A percentile compares a stretch with the other conserved stretches of the same genome.
These are phyloP conservation scores for Gastrophysa polygoni DNA, from an alignment of 2,888 invertebrate genomes.

Conservation along the genomic window DNA sequence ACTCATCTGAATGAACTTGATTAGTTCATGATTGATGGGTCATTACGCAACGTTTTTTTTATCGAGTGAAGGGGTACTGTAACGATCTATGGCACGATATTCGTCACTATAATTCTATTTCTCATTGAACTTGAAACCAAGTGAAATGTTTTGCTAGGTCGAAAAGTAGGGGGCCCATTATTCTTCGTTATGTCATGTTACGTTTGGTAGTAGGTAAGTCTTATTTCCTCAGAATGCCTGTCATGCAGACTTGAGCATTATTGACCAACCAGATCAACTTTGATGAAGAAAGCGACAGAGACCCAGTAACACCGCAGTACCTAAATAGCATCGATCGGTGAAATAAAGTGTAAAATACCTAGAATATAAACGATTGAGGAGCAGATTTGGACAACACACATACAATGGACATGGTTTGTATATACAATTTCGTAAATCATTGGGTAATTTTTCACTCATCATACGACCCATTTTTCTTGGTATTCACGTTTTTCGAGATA, in stretches of 20 bases:
- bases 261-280: background rate
- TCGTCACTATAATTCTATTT: background rate
- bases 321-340: no score
- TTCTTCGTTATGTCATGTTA: slow-evolving; percentile 20
- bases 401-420: no score
- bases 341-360: no score
- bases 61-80: slow-evolving; percentile 5
- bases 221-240: slow-evolving; percentile 1
- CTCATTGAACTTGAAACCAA: slow-evolving; percentile 27
- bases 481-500: no score
- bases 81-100: background rate
- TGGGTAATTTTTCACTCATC: no score
- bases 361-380: no score
- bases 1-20: no score
- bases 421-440: no score
- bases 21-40: background rate
- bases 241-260: background rate
- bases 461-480: no score
- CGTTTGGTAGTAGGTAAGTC: slow-evolving; percentile 7
- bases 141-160: slow-evolving; percentile 5
- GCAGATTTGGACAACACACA: no score
- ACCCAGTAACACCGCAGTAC: background rate
- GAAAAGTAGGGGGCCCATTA: slow-evolving; percentile 20
- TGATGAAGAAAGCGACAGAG: background rate
- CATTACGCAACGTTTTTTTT: background rate